These are phyloP conservation scores for Diorhabda elongata DNA, from an alignment of 1,140 invertebrate species.

Conservation along the genomic window DNA sequence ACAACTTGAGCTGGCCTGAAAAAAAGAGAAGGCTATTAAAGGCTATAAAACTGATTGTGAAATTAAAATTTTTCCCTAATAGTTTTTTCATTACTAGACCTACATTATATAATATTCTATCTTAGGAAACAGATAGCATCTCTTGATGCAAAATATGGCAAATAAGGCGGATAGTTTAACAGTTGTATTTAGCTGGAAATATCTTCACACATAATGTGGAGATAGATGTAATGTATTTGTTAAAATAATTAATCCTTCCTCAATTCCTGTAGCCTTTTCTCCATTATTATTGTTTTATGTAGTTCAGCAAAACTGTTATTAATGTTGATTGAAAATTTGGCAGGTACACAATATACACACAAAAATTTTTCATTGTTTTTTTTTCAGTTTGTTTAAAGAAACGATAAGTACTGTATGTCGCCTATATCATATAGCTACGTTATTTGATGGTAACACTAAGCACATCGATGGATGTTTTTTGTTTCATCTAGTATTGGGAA, in stretches of 20 bases:
- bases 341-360: not conserved
- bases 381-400: not conserved
- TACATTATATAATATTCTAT: slow-evolving; percentile 4
- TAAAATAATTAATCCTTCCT: not conserved
- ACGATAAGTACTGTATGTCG: too few relatives aligned
- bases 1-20: slow-evolving; percentile 66
- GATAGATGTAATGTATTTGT: not conserved
- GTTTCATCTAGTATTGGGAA: too few relatives aligned
- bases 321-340: too few relatives aligned
- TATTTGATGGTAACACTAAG: too few relatives aligned
- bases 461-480: too few relatives aligned
- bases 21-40: slow-evolving; percentile 21
- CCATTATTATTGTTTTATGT: not conserved
- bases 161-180: slow-evolving; percentile 3
- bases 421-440: too few relatives aligned
- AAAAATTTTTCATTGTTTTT: not conserved
- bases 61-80: not conserved
- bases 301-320: too few relatives aligned
- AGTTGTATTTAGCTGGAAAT: not conserved
- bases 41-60: slow-evolving; percentile 2
- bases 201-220: not conserved
- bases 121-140: not conserved
- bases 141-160: not conserved
- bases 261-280: not conserved
- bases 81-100: not conserved